Evolutionary conservation across 2,113 vertebrate species (phyloP).

Genomic region (Argyrosomus japonicus): DNA sequence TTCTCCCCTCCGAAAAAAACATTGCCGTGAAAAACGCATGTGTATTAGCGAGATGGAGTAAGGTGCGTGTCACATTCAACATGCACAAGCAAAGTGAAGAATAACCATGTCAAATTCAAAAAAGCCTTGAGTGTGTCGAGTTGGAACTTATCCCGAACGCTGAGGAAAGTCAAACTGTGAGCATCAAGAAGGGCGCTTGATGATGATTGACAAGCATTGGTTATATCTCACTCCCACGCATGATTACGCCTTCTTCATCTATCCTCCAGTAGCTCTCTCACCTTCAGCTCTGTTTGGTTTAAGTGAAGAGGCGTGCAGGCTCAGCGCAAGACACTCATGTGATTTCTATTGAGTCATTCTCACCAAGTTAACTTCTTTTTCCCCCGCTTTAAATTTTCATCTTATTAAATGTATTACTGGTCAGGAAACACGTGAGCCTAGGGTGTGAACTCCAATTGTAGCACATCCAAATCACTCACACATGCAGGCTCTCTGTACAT

Average conservation of each 20-base stretch:
- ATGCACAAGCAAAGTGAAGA: constrained; percentile 60
- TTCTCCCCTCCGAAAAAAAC: constrained; percentile 51
- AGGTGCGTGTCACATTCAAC: constrained; percentile 73
- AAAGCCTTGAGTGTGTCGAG: constrained; percentile 43
- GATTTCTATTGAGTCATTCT: constrained; percentile 66
- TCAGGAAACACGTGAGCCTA: constrained; percentile 54
- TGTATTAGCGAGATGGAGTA: constrained; percentile 67
- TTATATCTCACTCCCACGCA: constrained; percentile 74
- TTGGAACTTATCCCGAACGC: constrained; percentile 63
- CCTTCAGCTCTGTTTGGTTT: constrained; percentile 79
- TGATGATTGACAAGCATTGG: constrained; percentile 80
- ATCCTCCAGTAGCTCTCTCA: constrained; percentile 74
- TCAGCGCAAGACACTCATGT: constrained; percentile 43
- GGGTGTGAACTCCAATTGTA: constrained; percentile 52
- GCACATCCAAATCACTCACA: constrained; percentile 40
- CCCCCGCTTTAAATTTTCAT: constrained; percentile 59
- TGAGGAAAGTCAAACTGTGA: constrained; percentile 70
- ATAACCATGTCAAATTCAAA: constrained; percentile 54
- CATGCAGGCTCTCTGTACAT: constrained; percentile 15
- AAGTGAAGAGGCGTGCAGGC: constrained; percentile 76
- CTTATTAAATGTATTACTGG: constrained; percentile 70
- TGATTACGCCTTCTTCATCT: constrained; percentile 72
- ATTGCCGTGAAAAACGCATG: constrained; percentile 40
- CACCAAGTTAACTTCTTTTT: constrained; percentile 66
- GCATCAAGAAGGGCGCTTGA: constrained; percentile 66